These are phyloP conservation scores for Rapana venosa DNA, from an alignment of 2,888 invertebrate species.

Conservation along the genomic window DNA sequence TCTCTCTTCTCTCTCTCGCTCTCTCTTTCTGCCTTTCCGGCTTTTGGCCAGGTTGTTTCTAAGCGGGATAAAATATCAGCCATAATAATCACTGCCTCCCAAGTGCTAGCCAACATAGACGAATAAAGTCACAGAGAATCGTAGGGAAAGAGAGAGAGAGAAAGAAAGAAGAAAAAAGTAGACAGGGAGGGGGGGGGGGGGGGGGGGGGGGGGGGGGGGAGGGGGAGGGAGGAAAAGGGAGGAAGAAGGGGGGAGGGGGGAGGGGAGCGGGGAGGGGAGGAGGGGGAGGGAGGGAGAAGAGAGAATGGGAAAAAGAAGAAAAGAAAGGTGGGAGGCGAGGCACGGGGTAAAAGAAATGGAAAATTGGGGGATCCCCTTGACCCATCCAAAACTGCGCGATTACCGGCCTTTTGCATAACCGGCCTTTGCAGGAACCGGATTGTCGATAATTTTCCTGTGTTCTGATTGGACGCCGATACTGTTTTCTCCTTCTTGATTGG, in stretches of 20 bases:
- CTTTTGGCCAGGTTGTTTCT: not conserved
- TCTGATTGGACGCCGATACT: slow-evolving; percentile 18
- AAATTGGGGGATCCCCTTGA: too few species aligned
- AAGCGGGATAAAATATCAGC: not conserved
- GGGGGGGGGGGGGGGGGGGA: not conserved
- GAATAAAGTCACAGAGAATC: not conserved
- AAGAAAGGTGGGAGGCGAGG: not conserved
- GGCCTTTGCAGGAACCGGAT: slow-evolving; percentile 8
- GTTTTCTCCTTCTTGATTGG: slow-evolving; percentile 14
- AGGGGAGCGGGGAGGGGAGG: not conserved
- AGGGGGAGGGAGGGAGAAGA: not conserved
- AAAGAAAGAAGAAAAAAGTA: not conserved
- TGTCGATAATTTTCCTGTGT: slow-evolving; percentile 14
- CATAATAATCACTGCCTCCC: not conserved
- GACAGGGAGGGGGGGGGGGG: not conserved
- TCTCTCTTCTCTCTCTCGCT: slow-evolving; percentile 12
- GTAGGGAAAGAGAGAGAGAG: not conserved
- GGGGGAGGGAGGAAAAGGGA: not conserved
- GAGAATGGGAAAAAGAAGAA: not conserved
- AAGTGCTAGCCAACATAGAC: slow-evolving; percentile 4
- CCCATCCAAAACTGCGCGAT: slow-evolving; percentile 18
- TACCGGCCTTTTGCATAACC: slow-evolving; percentile 12
- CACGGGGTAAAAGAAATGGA: too few species aligned
- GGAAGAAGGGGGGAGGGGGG: not conserved
- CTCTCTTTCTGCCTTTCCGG: not conserved